Conservation (phyloP, 2,113 vertebrate species). For the Eidolon helvum region DNA sequence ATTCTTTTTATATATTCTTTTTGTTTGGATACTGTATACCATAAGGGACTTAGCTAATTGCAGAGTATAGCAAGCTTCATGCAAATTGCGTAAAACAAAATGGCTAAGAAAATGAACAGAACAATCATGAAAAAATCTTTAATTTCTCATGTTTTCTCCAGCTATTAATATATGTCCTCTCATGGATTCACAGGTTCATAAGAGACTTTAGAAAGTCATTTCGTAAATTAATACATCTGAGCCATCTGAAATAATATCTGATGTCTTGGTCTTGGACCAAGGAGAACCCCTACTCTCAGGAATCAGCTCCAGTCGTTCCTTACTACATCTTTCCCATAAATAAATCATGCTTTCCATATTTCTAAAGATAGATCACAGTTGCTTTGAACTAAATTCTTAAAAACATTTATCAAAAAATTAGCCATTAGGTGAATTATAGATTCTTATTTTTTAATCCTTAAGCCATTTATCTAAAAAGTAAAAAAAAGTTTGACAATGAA, state of each 20-base stretch:
- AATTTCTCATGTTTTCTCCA: neutral
- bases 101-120: neutral
- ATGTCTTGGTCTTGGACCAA: neutral
- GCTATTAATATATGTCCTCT: neutral
- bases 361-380: slow-evolving; percentile 27
- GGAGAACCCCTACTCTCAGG: neutral
- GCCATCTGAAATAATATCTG: neutral
- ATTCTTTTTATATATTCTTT: slow-evolving; percentile 22
- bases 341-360: neutral
- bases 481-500: neutral
- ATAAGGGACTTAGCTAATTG: neutral
- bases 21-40: neutral
- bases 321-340: neutral
- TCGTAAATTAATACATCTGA: neutral
- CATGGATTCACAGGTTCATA: neutral
- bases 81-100: neutral
- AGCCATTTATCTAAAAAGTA: neutral
- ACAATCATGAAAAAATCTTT: neutral
- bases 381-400: neutral
- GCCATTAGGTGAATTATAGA: neutral
- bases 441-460: neutral
- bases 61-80: neutral
- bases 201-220: neutral
- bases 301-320: neutral
- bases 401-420: slow-evolving; percentile 15